Evolutionary conservation across 2,113 vertebrate species (phyloP).

Genomic region (Silurus glanis): DNA sequence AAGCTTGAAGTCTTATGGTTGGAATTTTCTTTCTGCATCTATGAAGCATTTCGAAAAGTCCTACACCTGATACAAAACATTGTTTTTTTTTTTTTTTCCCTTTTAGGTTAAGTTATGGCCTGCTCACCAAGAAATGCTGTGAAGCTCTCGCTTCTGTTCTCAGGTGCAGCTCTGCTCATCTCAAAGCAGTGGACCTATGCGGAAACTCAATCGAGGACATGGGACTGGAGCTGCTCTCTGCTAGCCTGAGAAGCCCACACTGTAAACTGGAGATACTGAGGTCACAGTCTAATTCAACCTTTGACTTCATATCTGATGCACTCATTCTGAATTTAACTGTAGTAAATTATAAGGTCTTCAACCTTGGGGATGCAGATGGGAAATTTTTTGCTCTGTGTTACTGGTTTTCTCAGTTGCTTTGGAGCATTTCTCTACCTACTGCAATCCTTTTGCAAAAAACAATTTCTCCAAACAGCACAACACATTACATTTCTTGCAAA

Average conservation of each 20-base stretch:
- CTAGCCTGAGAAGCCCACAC: constrained; percentile 25
- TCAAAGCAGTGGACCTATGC: constrained; percentile 43
- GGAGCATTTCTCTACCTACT: too few species aligned
- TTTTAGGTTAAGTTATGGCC: constrained; percentile 41
- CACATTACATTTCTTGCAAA: too few species aligned
- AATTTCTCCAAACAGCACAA: too few species aligned
- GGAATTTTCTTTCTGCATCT: neutral
- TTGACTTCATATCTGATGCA: neutral
- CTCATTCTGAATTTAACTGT: neutral
- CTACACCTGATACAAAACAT: neutral
- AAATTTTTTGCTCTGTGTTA: neutral
- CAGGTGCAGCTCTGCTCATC: constrained; percentile 10
- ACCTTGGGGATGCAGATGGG: neutral
- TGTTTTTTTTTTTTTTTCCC: neutral
- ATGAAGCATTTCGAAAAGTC: too few species aligned
- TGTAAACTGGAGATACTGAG: constrained; percentile 41
- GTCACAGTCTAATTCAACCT: constrained; percentile 18
- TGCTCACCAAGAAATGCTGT: constrained; percentile 46
- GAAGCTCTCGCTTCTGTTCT: constrained; percentile 36
- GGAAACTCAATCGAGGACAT: constrained; percentile 33
- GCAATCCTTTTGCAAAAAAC: too few species aligned
- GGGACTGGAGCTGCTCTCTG: constrained; percentile 32
- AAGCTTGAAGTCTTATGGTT: constrained; percentile 45
- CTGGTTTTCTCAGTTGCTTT: too few species aligned
- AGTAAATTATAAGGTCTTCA: neutral